Evolutionary conservation across 1,140 invertebrate species (phyloP).

Genomic region (Hylyphantes graminicola): DNA sequence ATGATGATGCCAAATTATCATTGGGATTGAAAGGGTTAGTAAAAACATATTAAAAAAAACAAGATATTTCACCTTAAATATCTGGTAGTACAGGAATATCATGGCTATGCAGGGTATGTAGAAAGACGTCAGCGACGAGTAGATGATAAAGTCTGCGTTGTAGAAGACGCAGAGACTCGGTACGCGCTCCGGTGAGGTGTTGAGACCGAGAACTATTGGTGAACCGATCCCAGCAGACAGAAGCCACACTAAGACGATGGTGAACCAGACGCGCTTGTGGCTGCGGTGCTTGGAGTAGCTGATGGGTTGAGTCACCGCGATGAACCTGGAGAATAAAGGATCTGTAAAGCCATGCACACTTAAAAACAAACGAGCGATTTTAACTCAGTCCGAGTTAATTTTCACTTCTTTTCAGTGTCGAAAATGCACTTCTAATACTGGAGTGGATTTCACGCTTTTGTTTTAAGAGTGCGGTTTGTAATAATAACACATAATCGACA

Average conservation of each 20-base stretch:
- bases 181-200: slow-evolving; percentile 74
- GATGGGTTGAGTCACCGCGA: slow-evolving; percentile 98
- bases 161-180: slow-evolving; percentile 85
- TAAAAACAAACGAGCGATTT: no score
- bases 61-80: slow-evolving; percentile 81
- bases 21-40: no score
- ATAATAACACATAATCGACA: no score
- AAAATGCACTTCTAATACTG: no score
- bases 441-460: no score
- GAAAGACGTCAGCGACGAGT: slow-evolving; percentile 97
- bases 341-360: no score
- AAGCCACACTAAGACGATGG: slow-evolving; percentile 94
- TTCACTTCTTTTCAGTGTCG: no score
- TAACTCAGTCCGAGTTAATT: no score
- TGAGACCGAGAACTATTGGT: slow-evolving; percentile 96
- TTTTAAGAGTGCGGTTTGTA: no score
- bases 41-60: no score
- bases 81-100: slow-evolving; percentile 98
- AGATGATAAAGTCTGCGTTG: slow-evolving; percentile 97
- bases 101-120: slow-evolving; percentile 99
- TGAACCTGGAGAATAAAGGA: slow-evolving; percentile 79
- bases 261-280: slow-evolving; percentile 92
- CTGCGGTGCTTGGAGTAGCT: slow-evolving; percentile 98
- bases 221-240: slow-evolving; percentile 95
- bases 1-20: no score